Evolutionary conservation across 1,140 invertebrate species (phyloP).

Genomic region (Ooceraea biroi): DNA sequence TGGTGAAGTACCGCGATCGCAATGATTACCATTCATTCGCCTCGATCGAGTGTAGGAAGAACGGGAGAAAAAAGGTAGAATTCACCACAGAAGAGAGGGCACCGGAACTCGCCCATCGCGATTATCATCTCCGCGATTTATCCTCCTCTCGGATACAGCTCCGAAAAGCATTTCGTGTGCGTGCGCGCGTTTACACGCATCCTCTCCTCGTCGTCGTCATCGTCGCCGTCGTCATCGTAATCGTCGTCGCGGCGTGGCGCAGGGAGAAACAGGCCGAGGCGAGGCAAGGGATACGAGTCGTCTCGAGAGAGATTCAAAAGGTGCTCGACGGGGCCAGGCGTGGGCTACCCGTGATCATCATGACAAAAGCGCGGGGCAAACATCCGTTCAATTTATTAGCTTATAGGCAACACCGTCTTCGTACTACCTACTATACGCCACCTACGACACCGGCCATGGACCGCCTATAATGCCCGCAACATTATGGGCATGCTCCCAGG

Average conservation of each 20-base stretch:
- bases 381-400: constrained; percentile 85
- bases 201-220: constrained; percentile 6
- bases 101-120: constrained; percentile 48
- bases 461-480: constrained; percentile 73
- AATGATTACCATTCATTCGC: constrained; percentile 33
- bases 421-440: constrained; percentile 74
- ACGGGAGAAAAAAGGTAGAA: neutral
- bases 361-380: constrained; percentile 84
- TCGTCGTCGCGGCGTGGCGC: neutral
- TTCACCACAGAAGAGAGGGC: constrained; percentile 7
- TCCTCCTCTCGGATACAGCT: constrained; percentile 51
- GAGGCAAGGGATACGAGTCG: constrained; percentile 29
- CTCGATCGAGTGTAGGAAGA: constrained; percentile 20
- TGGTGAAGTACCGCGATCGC: constrained; percentile 13
- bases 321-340: constrained; percentile 74
- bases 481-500: constrained; percentile 70
- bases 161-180: constrained; percentile 43
- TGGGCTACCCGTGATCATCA: constrained; percentile 83
- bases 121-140: constrained; percentile 57
- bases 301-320: constrained; percentile 76
- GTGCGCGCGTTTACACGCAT: constrained; percentile 48
- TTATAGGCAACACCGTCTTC: constrained; percentile 77
- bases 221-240: no score
- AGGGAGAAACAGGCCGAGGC: constrained; percentile 11
- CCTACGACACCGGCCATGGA: constrained; percentile 70